These are phyloP conservation scores for Etheostoma spectabile DNA, from an alignment of 2,113 vertebrate genomes.

Conservation along the genomic window DNA sequence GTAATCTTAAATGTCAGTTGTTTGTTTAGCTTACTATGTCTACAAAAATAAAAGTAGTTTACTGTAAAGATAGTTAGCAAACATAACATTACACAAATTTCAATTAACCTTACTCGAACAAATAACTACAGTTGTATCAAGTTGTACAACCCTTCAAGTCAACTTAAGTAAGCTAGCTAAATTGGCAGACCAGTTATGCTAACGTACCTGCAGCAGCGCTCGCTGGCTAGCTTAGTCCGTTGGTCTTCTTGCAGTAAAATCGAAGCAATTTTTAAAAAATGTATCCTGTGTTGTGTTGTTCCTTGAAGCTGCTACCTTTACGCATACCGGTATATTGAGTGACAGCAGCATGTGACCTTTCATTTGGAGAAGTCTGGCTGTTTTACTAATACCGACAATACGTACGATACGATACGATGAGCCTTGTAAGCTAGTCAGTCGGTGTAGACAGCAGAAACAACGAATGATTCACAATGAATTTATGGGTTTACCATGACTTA, in stretches of 20 bases:
- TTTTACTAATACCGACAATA: neutral
- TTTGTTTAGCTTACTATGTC: neutral
- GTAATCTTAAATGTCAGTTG: neutral
- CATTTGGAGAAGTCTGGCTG: neutral
- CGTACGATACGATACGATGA: too few relatives aligned
- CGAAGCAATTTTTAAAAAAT: neutral
- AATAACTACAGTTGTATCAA: neutral
- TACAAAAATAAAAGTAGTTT: neutral
- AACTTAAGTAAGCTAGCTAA: neutral
- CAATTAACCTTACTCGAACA: neutral
- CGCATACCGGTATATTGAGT: neutral
- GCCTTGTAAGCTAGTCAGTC: neutral
- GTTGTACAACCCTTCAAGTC: neutral
- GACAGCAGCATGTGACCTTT: neutral
- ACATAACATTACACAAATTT: neutral
- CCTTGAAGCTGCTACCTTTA: neutral
- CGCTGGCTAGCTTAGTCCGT: neutral
- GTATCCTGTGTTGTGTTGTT: neutral
- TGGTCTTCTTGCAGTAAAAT: constrained; percentile 12
- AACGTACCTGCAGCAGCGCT: constrained; percentile 20
- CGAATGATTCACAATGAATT: neutral
- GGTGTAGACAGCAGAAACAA: neutral
- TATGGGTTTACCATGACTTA: neutral
- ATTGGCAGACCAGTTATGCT: neutral
- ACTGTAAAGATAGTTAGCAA: neutral